Base-by-base conservation (phyloP, 2,888 invertebrate genomes). In the Drosophila niveifrons region DNA sequence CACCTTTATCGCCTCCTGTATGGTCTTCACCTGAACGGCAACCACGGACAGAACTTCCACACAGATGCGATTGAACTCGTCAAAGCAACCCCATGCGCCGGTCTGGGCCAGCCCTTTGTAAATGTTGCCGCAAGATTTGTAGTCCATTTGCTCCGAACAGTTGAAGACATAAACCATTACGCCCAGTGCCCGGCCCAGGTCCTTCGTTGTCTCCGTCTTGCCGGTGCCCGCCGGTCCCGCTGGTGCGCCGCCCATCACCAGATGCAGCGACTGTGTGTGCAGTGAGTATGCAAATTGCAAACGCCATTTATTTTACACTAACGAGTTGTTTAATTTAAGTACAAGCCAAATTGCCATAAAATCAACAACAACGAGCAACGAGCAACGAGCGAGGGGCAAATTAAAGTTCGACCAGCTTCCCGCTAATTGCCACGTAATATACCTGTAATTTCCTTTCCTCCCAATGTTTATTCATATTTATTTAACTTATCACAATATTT, bases 111-210 rank as follows among this genome's bases (percentile, higher is more conserved):
- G 93, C 91, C 94, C 98, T 94, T 98, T 98, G 93, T 98, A 98
- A 93, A 98, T 98, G 92, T 97, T 98, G 57, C 97, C 98, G 86
- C 98, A 97, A 41, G 98, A 98, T 93, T 97, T 97, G 93, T 98
- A 98, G 93, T 98, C 98, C 98, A 98, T 98, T 94, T 98, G 98
- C 92, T 98, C 98, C 0, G 98, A 98, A 93, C 98, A 98, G 93
- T 98, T 98, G 93, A 98, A 98, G 61, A 98, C 98, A 90, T 98
- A 98, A 50, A 98, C 98, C 98, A 98, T 98, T 90, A 98, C 96
- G 62, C 98, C 98, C 29, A 99, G 94, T n/a, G 98, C 98, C 91
- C 98, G 95, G 11, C 98, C 98, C 86, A 99, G 94, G 94, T 99
- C 99, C 93, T 99, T 99, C 2, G 98, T 98, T 0, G 98, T 99